Conservation (phyloP, 2,113 vertebrate genomes). For the Natator depressus region DNA sequence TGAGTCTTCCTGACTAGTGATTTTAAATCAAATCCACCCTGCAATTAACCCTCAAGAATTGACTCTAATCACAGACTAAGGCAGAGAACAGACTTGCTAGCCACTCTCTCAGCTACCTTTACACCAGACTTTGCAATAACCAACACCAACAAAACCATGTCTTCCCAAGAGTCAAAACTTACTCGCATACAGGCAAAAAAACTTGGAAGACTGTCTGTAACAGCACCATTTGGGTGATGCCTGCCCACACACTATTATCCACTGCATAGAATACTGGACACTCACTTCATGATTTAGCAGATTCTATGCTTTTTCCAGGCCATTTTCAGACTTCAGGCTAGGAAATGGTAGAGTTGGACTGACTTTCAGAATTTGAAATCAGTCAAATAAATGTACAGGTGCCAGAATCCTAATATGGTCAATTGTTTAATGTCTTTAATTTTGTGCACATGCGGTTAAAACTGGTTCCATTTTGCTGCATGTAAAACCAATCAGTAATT, state of each 20-base stretch:
- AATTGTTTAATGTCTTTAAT: conserved; percentile 38
- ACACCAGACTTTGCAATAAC: background rate
- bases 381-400: background rate
- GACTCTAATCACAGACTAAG: background rate
- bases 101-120: background rate
- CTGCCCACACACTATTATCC: background rate
- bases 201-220: background rate
- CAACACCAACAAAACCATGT: background rate
- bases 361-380: background rate
- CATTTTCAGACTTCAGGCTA: background rate
- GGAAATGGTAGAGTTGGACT: background rate
- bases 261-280: background rate
- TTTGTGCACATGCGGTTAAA: background rate
- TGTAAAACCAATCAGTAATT: conserved; percentile 36
- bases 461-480: background rate
- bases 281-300: background rate
- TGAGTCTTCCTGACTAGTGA: too few relatives aligned
- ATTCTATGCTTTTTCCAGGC: background rate
- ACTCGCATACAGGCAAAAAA: background rate
- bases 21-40: too few relatives aligned
- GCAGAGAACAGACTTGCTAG: background rate
- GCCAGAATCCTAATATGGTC: background rate
- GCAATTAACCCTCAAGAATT: background rate
- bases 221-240: background rate
- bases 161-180: background rate